Evolutionary conservation across 2,797 vertebrate genomes (phyloP), one percentile per base, ranked within the genome.

Genomic region (Falco rusticolus): DNA sequence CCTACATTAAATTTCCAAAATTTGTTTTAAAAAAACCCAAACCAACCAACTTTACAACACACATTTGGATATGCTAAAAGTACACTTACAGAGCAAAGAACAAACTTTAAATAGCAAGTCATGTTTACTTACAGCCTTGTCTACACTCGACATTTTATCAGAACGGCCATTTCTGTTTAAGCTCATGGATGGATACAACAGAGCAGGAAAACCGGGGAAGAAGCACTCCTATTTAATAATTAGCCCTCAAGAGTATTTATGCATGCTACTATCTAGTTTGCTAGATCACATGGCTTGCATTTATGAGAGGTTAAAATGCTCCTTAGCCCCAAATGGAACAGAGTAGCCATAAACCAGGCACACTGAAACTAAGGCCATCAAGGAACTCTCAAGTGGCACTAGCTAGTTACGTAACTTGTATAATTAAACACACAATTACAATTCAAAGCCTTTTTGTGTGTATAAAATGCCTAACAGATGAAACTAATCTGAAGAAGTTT

Each of bases 341-440:
- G 3, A 79, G 50, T 12, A 94, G 91, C 75, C 77, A 84, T 41
- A 94, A 88, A 56, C 48, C 64, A 85, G 87, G 84, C 87, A 79
- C 82, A 57, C 1, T 19, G 57, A 61, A 63, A 84, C 13, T 0
- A 7, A 81, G 72, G 54, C 78, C 33, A 2, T 7, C 65, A 39
- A 90, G 63, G 9, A 84, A 76, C 77, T 64, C 83, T 90, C 24
- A 13, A 88, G 88, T 26, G 79, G 60, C 34, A 91, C 60, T 57
- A 87, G 70, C 56, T 48, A 54, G 56, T 94, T 95, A 93, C 2
- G 2, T 68, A 96, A 94, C 82, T 37, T 50, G 45, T 31, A 31
- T 71, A 93, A 95, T 94, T 95, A 95, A 93, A 76, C 87, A 70
- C 85, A 65, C 90, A 61, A 91, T 77, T 39, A 77, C 89, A 43